These are phyloP conservation scores for Cepaea nemoralis DNA, from an alignment of 1,140 invertebrate genomes.

Conservation along the genomic window DNA sequence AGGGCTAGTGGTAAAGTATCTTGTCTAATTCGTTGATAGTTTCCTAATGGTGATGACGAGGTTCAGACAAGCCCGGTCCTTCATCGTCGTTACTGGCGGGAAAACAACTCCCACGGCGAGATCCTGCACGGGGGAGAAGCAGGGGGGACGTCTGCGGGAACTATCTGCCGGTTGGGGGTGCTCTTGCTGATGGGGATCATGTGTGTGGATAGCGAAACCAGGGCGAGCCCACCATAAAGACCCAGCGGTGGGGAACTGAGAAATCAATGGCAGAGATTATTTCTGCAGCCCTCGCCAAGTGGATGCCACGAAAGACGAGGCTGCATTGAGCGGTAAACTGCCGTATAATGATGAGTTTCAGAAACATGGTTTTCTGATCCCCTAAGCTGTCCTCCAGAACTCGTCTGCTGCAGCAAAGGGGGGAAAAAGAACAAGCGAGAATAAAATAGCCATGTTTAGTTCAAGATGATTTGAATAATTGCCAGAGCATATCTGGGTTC, in stretches of 20 bases:
- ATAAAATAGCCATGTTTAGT: not conserved
- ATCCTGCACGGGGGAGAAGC: not conserved
- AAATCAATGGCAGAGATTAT: constrained; percentile 9
- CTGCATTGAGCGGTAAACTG: not conserved
- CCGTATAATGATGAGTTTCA: constrained; percentile 11
- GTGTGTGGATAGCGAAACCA: constrained; percentile 9
- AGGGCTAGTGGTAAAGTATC: not conserved
- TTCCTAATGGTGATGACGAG: constrained; percentile 26
- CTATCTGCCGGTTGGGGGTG: not conserved
- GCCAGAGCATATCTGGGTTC: not conserved
- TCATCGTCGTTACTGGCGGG: not conserved
- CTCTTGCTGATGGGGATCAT: constrained; percentile 28
- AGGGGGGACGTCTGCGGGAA: constrained; percentile 5
- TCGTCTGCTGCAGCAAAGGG: not conserved
- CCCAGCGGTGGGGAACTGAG: not conserved
- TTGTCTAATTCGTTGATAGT: constrained; percentile 29
- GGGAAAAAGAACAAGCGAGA: not conserved
- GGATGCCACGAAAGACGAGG: not conserved
- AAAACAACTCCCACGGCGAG: constrained; percentile 22
- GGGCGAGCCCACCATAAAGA: constrained; percentile 7
- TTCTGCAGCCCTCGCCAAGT: constrained; percentile 11
- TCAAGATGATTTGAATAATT: not conserved
- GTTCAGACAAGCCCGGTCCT: not conserved
- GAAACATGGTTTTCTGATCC: constrained; percentile 7
- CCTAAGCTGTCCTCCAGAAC: not conserved